Evolutionary conservation across 2,113 vertebrate species (phyloP).

Genomic region (Irena cyanogastra): DNA sequence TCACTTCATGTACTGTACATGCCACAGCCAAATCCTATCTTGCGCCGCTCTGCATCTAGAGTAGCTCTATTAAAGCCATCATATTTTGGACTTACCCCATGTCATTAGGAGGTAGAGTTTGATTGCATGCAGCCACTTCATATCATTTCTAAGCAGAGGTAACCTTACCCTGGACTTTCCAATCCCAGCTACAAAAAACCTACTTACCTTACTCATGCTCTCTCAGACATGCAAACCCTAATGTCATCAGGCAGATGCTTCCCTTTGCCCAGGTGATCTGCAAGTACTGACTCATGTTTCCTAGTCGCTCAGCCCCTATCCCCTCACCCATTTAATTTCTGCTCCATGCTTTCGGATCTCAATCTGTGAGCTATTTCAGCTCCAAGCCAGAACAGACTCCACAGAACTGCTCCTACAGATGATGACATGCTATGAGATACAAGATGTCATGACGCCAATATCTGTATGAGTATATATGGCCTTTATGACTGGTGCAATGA

Average conservation of each 20-base stretch:
- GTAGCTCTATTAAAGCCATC: neutral
- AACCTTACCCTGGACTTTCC: neutral
- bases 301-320: neutral
- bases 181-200: neutral
- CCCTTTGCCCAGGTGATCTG: neutral
- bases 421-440: neutral
- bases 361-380: neutral
- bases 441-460: neutral
- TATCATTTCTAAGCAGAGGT: neutral
- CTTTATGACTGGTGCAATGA: neutral
- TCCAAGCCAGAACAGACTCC: neutral
- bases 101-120: neutral
- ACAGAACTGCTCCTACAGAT: neutral
- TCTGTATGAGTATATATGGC: neutral
- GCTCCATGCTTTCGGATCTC: neutral
- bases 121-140: neutral
- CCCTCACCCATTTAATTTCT: neutral
- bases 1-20: conserved; percentile 6
- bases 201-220: neutral
- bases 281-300: neutral
- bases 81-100: neutral
- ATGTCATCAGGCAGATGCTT: neutral
- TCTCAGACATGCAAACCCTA: neutral
- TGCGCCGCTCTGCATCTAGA: fast-evolving
- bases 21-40: neutral